Conservation (phyloP, 2,888 invertebrate genomes). For the Lypha dubia region DNA sequence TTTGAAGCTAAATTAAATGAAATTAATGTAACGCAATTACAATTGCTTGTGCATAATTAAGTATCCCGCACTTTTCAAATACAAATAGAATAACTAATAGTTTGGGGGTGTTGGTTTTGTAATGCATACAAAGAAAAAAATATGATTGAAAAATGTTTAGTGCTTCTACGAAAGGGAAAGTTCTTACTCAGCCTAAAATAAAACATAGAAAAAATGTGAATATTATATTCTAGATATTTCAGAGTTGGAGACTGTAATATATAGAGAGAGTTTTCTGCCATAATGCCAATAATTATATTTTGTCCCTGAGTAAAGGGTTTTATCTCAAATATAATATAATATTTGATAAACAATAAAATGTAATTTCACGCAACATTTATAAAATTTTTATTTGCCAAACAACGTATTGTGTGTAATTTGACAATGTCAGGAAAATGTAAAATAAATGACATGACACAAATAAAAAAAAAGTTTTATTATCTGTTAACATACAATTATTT, state of each 20-base stretch:
- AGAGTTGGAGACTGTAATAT: no score
- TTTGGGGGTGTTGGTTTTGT: not conserved
- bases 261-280: no score
- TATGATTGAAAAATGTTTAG: no score
- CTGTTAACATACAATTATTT: not conserved
- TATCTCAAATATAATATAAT: constrained; percentile 27
- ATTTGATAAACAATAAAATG: constrained; percentile 26
- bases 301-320: no score
- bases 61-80: constrained; percentile 38
- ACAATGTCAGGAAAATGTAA: not conserved
- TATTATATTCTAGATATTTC: no score
- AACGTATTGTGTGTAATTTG: not conserved
- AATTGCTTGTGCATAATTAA: constrained; percentile 59
- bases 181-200: no score
- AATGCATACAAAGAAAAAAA: not conserved
- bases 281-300: no score
- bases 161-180: no score
- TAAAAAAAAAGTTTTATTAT: not conserved
- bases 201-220: no score
- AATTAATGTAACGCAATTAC: constrained; percentile 63
- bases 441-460: not conserved
- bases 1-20: constrained; percentile 28
- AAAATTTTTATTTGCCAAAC: not conserved
- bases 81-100: constrained; percentile 4
- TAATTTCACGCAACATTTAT: not conserved